Conservation (phyloP, 2,888 invertebrate genomes). For the Lithosia quadra region DNA sequence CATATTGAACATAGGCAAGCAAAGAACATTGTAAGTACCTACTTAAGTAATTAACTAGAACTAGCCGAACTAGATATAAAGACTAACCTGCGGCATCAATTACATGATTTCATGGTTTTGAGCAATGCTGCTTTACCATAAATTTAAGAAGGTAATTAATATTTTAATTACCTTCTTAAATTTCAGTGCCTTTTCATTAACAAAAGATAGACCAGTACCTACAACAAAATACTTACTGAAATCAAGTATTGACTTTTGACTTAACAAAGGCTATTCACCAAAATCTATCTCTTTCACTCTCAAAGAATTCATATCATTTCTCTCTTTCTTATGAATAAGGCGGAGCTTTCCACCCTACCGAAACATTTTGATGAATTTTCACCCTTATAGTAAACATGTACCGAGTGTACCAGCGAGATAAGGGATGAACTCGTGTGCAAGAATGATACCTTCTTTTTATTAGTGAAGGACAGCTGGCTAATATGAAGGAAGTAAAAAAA, state of each 20-base stretch:
- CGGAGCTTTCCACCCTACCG: neutral
- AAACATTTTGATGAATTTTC: neutral
- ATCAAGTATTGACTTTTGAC: constrained; percentile 11
- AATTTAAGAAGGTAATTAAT: no score
- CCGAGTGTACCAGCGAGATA: neutral
- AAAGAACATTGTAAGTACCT: no score
- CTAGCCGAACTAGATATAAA: no score
- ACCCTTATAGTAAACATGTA: neutral
- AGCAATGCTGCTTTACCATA: no score
- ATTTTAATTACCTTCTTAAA: no score
- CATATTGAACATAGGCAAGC: no score
- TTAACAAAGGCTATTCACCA: neutral
- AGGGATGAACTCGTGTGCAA: neutral
- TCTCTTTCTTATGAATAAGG: constrained; percentile 2
- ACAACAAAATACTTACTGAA: neutral
- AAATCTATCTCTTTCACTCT: neutral
- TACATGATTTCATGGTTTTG: no score
- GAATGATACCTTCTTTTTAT: neutral
- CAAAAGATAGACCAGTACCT: no score
- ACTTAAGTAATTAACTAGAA: no score
- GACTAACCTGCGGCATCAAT: no score
- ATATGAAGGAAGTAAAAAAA: no score
- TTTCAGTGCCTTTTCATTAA: no score
- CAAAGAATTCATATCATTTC: neutral
- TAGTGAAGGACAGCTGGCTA: neutral